phyloP scores from a whole-genome alignment of 2,113 vertebrate genomes.

The Mormoops blainvillei region DNA sequence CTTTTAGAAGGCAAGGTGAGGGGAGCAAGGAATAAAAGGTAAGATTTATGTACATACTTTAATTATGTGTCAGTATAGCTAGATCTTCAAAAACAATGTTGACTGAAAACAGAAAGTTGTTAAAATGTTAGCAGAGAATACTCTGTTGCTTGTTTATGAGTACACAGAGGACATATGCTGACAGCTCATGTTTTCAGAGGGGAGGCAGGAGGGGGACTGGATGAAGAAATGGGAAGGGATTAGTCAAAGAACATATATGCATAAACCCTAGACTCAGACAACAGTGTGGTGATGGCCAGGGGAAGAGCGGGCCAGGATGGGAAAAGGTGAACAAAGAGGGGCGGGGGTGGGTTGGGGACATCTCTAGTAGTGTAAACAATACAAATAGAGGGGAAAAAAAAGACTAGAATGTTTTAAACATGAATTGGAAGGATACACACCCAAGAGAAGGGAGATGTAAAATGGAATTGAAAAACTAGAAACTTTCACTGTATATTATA shows the following conservation, averaged over 20 bases:
- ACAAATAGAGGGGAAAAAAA: too few relatives aligned
- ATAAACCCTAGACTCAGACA: too few relatives aligned
- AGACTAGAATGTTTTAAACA: not conserved
- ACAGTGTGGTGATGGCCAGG: too few relatives aligned
- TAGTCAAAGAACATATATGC: too few relatives aligned
- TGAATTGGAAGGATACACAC: not conserved
- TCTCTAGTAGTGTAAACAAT: too few relatives aligned
- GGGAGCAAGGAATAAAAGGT: not conserved
- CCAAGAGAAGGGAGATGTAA: not conserved
- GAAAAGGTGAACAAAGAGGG: too few relatives aligned
- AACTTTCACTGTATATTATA: not conserved
- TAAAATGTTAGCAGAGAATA: not conserved
- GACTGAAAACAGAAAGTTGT: not conserved
- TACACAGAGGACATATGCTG: not conserved
- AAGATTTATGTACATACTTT: not conserved
- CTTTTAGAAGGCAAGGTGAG: not conserved
- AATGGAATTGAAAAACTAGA: not conserved
- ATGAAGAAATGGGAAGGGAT: too few relatives aligned
- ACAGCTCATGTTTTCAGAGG: too few relatives aligned
- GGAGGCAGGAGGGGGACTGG: too few relatives aligned
- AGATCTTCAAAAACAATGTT: not conserved
- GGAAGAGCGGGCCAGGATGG: too few relatives aligned
- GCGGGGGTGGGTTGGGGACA: too few relatives aligned
- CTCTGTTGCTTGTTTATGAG: not conserved
- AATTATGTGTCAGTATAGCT: not conserved